A percentile compares a stretch with the other conserved stretches of the same genome.
phyloP scores from a whole-genome alignment of 2,888 invertebrate species.

The Andricus quercusramuli region DNA sequence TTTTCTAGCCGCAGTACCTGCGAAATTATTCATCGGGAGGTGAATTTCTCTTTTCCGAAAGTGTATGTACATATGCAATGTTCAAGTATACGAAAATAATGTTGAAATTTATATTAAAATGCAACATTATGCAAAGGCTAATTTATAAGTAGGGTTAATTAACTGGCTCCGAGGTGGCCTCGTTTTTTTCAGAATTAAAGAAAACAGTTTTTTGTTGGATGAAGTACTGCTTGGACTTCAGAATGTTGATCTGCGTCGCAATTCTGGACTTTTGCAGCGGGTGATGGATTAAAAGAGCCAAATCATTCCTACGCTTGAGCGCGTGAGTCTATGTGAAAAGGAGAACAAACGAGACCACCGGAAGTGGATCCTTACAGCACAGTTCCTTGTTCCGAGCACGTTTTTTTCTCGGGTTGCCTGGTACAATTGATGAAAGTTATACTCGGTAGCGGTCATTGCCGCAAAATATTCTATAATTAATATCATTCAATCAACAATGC shows the following conservation, averaged over 20 bases:
- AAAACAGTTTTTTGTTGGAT: neutral
- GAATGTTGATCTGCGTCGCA: neutral
- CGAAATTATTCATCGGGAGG: conserved; percentile 12
- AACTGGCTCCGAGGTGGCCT: conserved; percentile 21
- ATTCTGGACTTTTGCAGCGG: neutral
- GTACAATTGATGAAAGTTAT: conserved; percentile 33
- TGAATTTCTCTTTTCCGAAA: conserved; percentile 26
- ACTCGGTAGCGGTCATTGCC: conserved; percentile 18
- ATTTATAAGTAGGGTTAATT: conserved; percentile 30
- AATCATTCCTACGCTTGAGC: conserved; percentile 13
- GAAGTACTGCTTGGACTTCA: neutral
- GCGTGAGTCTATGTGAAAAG: conserved; percentile 29
- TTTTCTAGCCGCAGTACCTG: conserved; percentile 40
- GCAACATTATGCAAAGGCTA: conserved; percentile 31
- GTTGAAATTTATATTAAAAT: conserved; percentile 24
- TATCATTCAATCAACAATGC: conserved; percentile 24
- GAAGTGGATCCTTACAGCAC: conserved; percentile 1
- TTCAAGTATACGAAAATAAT: conserved; percentile 50
- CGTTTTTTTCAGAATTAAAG: neutral
- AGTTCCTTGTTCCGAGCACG: conserved; percentile 12
- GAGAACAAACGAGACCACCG: conserved; percentile 39
- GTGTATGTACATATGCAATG: conserved; percentile 47
- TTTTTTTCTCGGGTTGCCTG: conserved; percentile 2
- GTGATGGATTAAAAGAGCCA: neutral
- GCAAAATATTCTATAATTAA: conserved; percentile 4